Evolutionary conservation across 2,113 vertebrate genomes (phyloP).

Genomic region (Origma solitaria): DNA sequence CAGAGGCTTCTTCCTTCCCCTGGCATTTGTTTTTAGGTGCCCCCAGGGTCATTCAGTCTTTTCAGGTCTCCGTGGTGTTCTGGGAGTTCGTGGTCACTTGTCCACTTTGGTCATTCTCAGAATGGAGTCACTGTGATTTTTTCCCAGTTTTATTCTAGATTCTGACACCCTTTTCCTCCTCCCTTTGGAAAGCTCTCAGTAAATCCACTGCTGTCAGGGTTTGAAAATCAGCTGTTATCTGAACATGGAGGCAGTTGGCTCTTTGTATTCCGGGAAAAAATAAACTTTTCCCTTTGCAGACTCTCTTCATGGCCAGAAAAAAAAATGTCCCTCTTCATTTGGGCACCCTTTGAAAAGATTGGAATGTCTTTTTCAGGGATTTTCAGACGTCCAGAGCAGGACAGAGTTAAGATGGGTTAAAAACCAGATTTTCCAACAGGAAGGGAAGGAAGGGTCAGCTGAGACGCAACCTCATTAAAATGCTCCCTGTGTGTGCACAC

Average conservation of each 20-base stretch:
- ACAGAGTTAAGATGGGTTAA: background rate
- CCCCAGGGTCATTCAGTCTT: too few relatives aligned
- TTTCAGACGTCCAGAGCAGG: background rate
- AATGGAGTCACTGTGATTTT: background rate
- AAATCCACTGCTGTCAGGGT: accelerated
- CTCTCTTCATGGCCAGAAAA: background rate
- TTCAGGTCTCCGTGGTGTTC: background rate
- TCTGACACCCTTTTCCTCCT: background rate
- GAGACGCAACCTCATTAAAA: slow-evolving; percentile 14
- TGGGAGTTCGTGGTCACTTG: background rate
- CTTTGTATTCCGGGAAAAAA: background rate
- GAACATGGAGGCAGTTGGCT: background rate
- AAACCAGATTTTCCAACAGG: background rate
- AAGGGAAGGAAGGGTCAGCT: background rate
- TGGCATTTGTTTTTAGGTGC: background rate
- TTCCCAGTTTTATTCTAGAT: background rate
- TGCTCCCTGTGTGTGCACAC: background rate
- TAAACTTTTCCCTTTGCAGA: background rate
- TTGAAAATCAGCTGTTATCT: background rate
- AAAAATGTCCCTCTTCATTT: background rate
- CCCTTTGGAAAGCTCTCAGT: background rate
- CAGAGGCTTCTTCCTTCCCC: background rate
- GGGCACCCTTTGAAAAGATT: background rate
- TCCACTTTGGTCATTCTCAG: background rate
- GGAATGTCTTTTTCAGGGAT: background rate